These are phyloP conservation scores for Procambarus virginalis DNA, from an alignment of 1,140 invertebrate species.

Conservation along the genomic window DNA sequence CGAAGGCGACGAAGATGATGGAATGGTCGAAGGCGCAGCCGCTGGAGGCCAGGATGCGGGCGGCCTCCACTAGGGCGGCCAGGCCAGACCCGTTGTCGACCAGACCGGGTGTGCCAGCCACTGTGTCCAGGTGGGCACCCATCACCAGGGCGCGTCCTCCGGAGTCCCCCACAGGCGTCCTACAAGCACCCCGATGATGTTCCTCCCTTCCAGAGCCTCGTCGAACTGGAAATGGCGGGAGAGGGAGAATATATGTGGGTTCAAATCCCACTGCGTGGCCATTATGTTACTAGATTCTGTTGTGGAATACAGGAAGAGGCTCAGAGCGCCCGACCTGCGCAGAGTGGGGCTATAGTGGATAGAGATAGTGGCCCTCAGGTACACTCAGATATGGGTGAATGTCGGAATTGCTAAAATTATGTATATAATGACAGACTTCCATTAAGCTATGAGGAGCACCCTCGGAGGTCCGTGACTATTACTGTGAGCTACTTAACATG, in stretches of 20 bases:
- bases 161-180: slow-evolving; percentile 73
- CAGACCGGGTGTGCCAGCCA: slow-evolving; percentile 71
- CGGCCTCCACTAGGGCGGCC: slow-evolving; percentile 74
- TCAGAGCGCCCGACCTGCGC: no score
- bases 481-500: no score
- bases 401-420: no score
- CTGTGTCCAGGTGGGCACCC: slow-evolving; percentile 76
- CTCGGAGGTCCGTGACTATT: no score
- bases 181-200: slow-evolving; percentile 74
- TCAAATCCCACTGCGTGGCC: no score
- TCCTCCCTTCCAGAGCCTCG: slow-evolving; percentile 71
- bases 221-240: slow-evolving; percentile 36
- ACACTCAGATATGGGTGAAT: no score
- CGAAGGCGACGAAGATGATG: slow-evolving; percentile 76
- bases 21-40: slow-evolving; percentile 72
- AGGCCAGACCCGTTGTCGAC: slow-evolving; percentile 76
- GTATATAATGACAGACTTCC: no score
- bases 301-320: no score
- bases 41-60: slow-evolving; percentile 72
- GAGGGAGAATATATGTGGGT: not conserved
- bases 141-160: slow-evolving; percentile 74
- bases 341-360: no score
- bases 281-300: no score
- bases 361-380: no score
- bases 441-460: no score